These are phyloP conservation scores for Leptopilina clavipes DNA, from an alignment of 1,140 invertebrate species.

Conservation along the genomic window DNA sequence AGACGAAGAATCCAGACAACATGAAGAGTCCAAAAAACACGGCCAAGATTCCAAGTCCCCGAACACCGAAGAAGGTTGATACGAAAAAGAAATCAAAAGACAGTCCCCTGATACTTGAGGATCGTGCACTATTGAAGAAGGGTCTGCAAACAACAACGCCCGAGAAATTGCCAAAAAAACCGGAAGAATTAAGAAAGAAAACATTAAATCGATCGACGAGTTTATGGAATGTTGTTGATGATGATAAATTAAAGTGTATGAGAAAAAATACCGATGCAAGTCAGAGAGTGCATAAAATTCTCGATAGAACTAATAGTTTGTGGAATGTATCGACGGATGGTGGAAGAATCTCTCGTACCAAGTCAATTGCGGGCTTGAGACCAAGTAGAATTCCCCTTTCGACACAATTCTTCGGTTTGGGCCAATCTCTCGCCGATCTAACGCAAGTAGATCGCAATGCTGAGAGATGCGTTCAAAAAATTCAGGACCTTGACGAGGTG, in stretches of 20 bases:
- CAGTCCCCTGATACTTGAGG: constrained; percentile 65
- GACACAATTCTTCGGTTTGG: constrained; percentile 55
- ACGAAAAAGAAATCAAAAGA: constrained; percentile 44
- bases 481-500: constrained; percentile 59
- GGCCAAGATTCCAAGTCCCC: constrained; percentile 7
- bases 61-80: constrained; percentile 37
- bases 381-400: constrained; percentile 70
- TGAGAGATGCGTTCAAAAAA: constrained; percentile 50
- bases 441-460: constrained; percentile 63
- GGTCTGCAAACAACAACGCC: constrained; percentile 60
- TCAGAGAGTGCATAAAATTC: constrained; percentile 38
- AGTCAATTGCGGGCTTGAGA: constrained; percentile 50
- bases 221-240: constrained; percentile 58
- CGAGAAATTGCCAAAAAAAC: constrained; percentile 58
- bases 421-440: constrained; percentile 71
- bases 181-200: constrained; percentile 59
- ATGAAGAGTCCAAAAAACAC: constrained; percentile 18
- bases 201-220: constrained; percentile 65
- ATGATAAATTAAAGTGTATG: not conserved
- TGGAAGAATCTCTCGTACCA: constrained; percentile 46
- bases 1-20: constrained; percentile 22
- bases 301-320: constrained; percentile 67
- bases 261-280: not conserved
- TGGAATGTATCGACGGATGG: constrained; percentile 64
- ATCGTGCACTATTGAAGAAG: constrained; percentile 68